A percentile compares a stretch with the other conserved stretches of the same genome.
phyloP scores from a whole-genome alignment of 2,888 invertebrate genomes.

The Biston betularia region DNA sequence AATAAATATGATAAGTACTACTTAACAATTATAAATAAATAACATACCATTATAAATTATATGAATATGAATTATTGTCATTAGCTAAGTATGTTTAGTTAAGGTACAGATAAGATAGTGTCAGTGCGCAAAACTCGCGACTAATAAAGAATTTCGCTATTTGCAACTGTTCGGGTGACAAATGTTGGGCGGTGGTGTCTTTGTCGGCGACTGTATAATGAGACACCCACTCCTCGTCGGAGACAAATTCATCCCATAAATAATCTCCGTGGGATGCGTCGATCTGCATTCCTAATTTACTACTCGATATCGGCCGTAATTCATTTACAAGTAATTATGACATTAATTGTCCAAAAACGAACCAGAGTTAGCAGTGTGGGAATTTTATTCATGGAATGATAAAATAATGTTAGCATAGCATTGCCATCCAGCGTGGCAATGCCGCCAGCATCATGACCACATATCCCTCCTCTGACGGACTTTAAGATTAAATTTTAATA shows the following conservation, averaged over 20 bases:
- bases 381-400: slow-evolving; percentile 9
- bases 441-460: too few species aligned
- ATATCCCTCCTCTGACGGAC: too few species aligned
- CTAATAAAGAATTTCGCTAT: slow-evolving; percentile 72
- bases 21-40: too few species aligned
- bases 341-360: slow-evolving; percentile 58
- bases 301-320: slow-evolving; percentile 76
- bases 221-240: slow-evolving; percentile 71
- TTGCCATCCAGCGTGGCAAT: too few species aligned
- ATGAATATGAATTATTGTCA: background rate
- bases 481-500: too few species aligned
- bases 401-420: too few species aligned
- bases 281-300: slow-evolving; percentile 79
- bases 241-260: slow-evolving; percentile 84
- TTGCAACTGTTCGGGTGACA: slow-evolving; percentile 79
- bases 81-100: background rate
- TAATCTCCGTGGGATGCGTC: slow-evolving; percentile 72
- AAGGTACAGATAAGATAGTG: slow-evolving; percentile 31
- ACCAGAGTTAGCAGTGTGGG: slow-evolving; percentile 44
- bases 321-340: slow-evolving; percentile 74
- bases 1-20: too few species aligned
- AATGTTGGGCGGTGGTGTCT: slow-evolving; percentile 68
- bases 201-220: slow-evolving; percentile 80
- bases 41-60: background rate
- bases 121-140: slow-evolving; percentile 49